phyloP scores from a whole-genome alignment of 2,113 vertebrate genomes.

The Xyrauchen texanus region DNA sequence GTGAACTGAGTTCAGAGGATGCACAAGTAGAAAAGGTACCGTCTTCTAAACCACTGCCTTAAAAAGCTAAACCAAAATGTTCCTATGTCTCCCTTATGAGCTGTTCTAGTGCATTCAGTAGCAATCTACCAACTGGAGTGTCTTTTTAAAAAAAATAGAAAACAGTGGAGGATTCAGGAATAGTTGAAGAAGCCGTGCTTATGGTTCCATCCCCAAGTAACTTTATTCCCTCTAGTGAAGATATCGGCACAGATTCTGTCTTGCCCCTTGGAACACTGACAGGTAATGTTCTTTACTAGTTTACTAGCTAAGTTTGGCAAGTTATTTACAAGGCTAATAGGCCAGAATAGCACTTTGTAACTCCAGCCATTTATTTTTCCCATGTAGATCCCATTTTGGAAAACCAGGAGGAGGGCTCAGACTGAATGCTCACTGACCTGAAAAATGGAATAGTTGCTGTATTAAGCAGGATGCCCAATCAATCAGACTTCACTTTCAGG shows the following conservation, averaged over 20 bases:
- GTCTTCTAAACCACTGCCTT: neutral
- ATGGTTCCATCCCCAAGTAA: slow-evolving; percentile 90
- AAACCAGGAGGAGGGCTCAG: slow-evolving; percentile 53
- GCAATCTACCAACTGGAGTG: too few species aligned
- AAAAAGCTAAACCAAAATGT: neutral
- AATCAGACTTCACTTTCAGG: too few species aligned
- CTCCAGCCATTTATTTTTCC: neutral
- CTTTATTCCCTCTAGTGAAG: slow-evolving; percentile 87
- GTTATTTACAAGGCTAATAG: too few species aligned
- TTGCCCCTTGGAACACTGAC: slow-evolving; percentile 72
- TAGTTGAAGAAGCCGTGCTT: slow-evolving; percentile 82
- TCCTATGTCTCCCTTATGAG: neutral
- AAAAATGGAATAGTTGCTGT: too few species aligned
- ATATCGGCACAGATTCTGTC: slow-evolving; percentile 80
- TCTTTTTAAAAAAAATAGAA: slow-evolving; percentile 74
- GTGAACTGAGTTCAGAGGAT: slow-evolving; percentile 55
- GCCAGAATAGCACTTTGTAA: neutral
- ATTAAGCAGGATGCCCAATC: too few species aligned
- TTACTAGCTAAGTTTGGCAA: too few species aligned
- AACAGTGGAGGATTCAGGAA: slow-evolving; percentile 74
- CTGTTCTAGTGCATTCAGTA: too few species aligned
- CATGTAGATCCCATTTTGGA: slow-evolving; percentile 49
- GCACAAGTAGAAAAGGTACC: slow-evolving; percentile 61
- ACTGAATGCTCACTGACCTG: slow-evolving; percentile 19
- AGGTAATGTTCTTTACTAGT: slow-evolving; percentile 12